These are phyloP conservation scores for Listrodromus nycthemerus DNA, from an alignment of 2,888 invertebrate genomes.

Conservation along the genomic window DNA sequence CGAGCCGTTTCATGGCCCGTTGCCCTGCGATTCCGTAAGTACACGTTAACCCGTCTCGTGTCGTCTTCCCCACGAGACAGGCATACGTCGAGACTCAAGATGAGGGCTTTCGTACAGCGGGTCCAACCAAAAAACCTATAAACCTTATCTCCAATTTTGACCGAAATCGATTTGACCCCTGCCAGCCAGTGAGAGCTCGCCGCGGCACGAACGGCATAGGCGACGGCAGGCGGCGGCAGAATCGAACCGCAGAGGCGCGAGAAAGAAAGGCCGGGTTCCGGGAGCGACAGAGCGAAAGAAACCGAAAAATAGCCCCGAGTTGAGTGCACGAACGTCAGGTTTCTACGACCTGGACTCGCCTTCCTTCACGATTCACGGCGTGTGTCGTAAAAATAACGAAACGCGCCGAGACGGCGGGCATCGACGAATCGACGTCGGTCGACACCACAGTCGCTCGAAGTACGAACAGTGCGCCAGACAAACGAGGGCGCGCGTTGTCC, in stretches of 20 bases:
- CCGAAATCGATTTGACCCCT: constrained; percentile 82
- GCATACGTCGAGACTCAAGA: constrained; percentile 58
- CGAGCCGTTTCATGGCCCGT: constrained; percentile 17
- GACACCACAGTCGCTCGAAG: constrained; percentile 21
- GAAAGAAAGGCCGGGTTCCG: constrained; percentile 62
- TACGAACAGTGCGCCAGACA: constrained; percentile 18
- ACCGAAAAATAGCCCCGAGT: constrained; percentile 56
- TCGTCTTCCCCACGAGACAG: constrained; percentile 24
- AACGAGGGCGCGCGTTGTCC: constrained; percentile 40
- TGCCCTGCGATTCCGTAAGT: constrained; percentile 13
- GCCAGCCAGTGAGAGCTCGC: constrained; percentile 59
- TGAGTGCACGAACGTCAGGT: constrained; percentile 53
- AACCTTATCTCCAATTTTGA: constrained; percentile 80
- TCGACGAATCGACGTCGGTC: constrained; percentile 67
- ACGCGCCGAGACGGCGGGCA: constrained; percentile 65
- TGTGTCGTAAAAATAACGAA: constrained; percentile 74
- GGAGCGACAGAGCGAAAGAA: constrained; percentile 58
- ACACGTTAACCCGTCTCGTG: constrained; percentile 26
- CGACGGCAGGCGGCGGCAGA: constrained; percentile 56
- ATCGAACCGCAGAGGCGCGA: constrained; percentile 52
- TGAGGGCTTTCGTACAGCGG: constrained; percentile 58
- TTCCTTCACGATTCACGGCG: constrained; percentile 54
- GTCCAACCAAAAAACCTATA: constrained; percentile 73
- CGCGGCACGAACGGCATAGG: neutral
- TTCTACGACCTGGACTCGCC: constrained; percentile 53